Conservation (phyloP, 2,113 vertebrate species). For the Myxocyprinus asiaticus region DNA sequence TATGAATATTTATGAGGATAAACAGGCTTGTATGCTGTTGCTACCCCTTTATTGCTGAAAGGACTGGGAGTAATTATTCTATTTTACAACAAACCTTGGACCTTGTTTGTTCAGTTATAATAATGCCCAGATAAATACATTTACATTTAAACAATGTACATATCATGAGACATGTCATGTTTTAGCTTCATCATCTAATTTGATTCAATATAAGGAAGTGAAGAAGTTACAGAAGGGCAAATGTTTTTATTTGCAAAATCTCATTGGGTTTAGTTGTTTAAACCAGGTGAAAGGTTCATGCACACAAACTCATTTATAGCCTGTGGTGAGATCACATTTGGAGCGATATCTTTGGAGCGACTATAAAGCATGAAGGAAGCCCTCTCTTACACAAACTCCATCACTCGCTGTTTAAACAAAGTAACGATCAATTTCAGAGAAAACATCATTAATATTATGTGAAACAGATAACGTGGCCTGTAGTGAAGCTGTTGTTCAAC, state of each 20-base stretch:
- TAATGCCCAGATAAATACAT: too few relatives aligned
- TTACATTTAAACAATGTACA: too few relatives aligned
- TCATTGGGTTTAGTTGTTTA: background rate
- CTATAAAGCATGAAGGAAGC: background rate
- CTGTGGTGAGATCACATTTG: conserved; percentile 9
- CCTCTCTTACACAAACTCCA: background rate
- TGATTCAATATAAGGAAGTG: too few relatives aligned
- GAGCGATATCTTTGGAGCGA: conserved; percentile 4
- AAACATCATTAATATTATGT: background rate
- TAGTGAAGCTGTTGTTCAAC: background rate
- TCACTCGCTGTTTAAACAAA: background rate
- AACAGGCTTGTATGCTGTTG: background rate
- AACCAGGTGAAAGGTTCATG: background rate
- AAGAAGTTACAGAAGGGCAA: too few relatives aligned
- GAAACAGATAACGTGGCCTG: background rate
- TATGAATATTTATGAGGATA: background rate
- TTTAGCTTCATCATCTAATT: too few relatives aligned
- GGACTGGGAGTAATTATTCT: too few relatives aligned
- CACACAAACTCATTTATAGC: conserved; percentile 6
- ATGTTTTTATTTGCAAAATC: background rate
- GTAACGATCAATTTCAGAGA: background rate
- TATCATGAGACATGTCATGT: too few relatives aligned
- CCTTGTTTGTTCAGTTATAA: too few relatives aligned
- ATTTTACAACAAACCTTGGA: too few relatives aligned
- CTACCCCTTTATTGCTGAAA: too few relatives aligned